Evolutionary conservation across 2,888 invertebrate species (phyloP), one percentile per base, ranked within the genome.

Genomic region (Nemurella pictetii): DNA sequence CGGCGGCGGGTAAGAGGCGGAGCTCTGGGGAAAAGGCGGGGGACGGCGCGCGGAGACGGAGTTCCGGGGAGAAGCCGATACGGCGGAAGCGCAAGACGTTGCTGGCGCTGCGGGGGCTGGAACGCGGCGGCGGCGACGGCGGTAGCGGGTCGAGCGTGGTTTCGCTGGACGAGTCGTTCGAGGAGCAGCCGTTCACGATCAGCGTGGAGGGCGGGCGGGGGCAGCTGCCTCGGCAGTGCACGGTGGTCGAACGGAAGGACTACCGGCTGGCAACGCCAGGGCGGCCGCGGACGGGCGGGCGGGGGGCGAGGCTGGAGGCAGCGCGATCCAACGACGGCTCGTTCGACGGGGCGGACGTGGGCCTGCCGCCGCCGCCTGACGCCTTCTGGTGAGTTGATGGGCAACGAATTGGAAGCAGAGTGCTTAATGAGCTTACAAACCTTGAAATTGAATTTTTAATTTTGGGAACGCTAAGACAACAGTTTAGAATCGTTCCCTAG

Each of bases 61-160:
- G 27, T 27, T 82, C 82, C 80, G 26, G 72, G n/a, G 88, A 87
- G 28, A 87, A 86, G 85, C 88, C 88, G 36, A 84, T 88, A 80
- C 86, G 87, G 73, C 87, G 87, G 78, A 88, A 88, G 83, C 86
- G 88, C 26, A 87, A 87, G 84, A 86, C 87, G 78, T 87, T 88
- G 77, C 85, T 87, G 55, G 88, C 88, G 72, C 88, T 87, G 86
- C 83, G 86, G 77, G 85, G 86, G 28, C 83, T 86, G 4, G 73
- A 85, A 27, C 81, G 30, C 28, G 85, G n/a, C 85, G 73, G 36
- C 78, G 5, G 32, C 84, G 85, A 83, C 84, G 84, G 80, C 15
- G 84, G 80, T 7, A 86, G 83, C 73, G 28, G 80, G 15, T 30
- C 83, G 3, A 85, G 75, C 55, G 77, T 84, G 26, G 82, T 36